Conservation (phyloP, 2,113 vertebrate species). For the Chroicocephalus ridibundus region DNA sequence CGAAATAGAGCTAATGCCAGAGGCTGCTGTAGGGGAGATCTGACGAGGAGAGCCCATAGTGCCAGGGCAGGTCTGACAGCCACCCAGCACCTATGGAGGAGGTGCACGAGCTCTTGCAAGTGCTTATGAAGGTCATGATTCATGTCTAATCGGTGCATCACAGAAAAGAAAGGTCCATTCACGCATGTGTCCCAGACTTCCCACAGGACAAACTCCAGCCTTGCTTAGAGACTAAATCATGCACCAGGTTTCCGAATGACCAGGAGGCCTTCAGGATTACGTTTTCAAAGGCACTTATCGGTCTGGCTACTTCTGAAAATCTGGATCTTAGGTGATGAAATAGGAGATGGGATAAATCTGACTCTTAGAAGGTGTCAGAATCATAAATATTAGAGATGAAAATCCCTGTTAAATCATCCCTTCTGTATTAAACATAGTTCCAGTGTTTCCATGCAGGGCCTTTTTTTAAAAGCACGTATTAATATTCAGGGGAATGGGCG, state of each 20-base stretch:
- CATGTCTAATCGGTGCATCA: background rate
- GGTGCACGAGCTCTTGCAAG: background rate
- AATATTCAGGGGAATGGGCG: background rate
- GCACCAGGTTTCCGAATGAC: background rate
- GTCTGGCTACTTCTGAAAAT: background rate
- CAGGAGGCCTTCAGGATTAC: background rate
- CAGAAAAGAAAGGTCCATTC: background rate
- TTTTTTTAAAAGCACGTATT: background rate
- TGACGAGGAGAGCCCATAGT: background rate
- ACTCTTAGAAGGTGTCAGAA: background rate
- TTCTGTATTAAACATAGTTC: background rate
- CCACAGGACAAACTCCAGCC: background rate
- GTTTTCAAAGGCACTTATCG: background rate
- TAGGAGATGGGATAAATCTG: background rate
- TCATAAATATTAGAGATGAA: background rate
- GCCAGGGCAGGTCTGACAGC: background rate
- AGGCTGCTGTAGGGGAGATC: background rate
- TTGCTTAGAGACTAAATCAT: background rate
- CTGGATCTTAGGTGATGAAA: background rate
- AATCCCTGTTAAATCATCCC: background rate
- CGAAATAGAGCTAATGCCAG: rapidly evolving
- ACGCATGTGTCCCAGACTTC: background rate
- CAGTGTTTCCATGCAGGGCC: background rate
- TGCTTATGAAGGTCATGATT: background rate
- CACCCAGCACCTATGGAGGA: background rate